Percentiles rank a stretch among this genome's conserved stretches.
phyloP scores from a whole-genome alignment of 2,797 vertebrate genomes.

The Crypturellus tataupa region DNA sequence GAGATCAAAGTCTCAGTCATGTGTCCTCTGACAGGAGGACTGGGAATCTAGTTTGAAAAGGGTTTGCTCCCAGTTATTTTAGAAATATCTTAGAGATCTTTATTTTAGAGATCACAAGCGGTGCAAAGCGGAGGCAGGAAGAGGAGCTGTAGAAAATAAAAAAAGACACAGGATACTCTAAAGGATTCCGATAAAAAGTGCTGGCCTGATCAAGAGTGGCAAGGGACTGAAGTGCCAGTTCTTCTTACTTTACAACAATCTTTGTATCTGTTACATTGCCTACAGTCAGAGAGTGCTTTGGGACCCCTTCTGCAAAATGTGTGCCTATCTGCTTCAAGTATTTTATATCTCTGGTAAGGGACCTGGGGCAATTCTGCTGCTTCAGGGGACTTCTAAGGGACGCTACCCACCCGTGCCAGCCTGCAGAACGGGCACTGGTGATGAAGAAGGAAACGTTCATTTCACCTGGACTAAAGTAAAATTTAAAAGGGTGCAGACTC shows the following conservation, averaged over 20 bases:
- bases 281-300: neutral
- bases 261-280: constrained; percentile 3
- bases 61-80: constrained; percentile 45
- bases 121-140: constrained; percentile 6
- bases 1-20: constrained; percentile 24
- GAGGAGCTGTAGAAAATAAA: constrained; percentile 34
- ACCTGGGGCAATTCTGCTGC: neutral
- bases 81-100: neutral
- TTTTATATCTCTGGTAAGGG: no score
- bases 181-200: constrained; percentile 17
- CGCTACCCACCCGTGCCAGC: no score
- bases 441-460: neutral
- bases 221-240: neutral
- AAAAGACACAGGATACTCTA: constrained; percentile 33
- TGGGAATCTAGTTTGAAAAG: constrained; percentile 43
- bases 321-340: neutral
- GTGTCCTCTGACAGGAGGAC: neutral
- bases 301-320: neutral
- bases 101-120: constrained; percentile 7
- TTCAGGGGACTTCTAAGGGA: no score
- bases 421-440: neutral
- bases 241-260: neutral
- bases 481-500: neutral
- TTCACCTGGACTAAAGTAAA: neutral
- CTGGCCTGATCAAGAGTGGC: neutral